These are phyloP conservation scores for Sepiola atlantica DNA, from an alignment of 2,888 invertebrate genomes.

Conservation along the genomic window DNA sequence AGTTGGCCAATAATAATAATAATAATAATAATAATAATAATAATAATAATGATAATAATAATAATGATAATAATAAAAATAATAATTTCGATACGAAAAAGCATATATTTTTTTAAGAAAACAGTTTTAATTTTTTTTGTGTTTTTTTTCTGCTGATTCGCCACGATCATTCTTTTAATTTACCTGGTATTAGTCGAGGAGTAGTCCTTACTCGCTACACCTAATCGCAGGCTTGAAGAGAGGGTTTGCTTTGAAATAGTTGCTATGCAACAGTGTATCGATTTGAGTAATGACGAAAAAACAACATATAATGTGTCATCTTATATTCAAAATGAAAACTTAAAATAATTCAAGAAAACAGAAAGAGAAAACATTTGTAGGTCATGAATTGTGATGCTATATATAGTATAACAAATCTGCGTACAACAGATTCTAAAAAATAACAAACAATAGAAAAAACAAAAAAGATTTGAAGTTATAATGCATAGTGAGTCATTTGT, in stretches of 20 bases:
- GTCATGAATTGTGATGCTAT: not conserved
- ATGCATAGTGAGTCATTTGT: not conserved
- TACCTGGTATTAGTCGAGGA: not conserved
- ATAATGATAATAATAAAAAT: constrained; percentile 9
- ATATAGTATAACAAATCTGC: not conserved
- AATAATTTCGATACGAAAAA: not conserved
- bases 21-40: constrained; percentile 10
- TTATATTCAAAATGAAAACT: not conserved
- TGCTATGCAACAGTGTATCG: not conserved
- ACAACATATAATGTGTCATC: not conserved
- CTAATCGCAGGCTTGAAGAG: not conserved
- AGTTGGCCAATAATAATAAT: not conserved
- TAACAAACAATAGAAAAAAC: not conserved
- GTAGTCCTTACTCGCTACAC: not conserved
- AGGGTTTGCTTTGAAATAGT: not conserved
- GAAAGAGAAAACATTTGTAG: not conserved
- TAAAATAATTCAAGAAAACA: not conserved
- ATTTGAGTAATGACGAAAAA: not conserved
- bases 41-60: not conserved
- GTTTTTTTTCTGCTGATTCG: not conserved
- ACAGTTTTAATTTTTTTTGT: not conserved
- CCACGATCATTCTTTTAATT: not conserved
- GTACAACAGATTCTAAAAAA: not conserved
- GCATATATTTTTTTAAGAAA: not conserved
- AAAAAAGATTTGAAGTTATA: not conserved